Evolutionary conservation across 2,888 invertebrate genomes (phyloP), one percentile per base, ranked within the genome.

Genomic region (Antitype chi): DNA sequence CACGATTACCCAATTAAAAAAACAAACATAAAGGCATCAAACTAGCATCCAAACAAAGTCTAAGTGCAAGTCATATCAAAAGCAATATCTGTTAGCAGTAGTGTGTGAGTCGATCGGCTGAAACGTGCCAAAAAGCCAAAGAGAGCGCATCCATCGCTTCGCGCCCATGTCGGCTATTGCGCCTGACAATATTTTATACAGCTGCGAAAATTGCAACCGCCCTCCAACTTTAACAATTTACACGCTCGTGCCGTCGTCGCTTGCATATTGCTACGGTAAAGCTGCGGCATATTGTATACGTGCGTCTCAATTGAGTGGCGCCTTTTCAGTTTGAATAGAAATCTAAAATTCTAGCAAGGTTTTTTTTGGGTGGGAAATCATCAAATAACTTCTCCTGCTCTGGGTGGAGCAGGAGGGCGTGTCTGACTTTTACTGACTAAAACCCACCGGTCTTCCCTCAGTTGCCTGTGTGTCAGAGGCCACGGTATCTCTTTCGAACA

Each of bases 201-300:
- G 91, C 93, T 92, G 92, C 85, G 94, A 93, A 95, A 95, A 95
- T 96, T 95, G 95, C 94, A 93, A 94, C 94, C 93, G 88, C 92
- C 87, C 91, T 91, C 92, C 90, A 96, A 95, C 94, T 95, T 94
- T 93, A 93, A 93, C 95, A 95, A 95, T 95, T 95, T 94, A 93
- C 94, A 93, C 91, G 89, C 89, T 88, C 89, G 88, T 89, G 89
- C 89, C 85, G 89, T 88, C 89, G 89, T 87, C 90, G 90, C 89
- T 87, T 91, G 92, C 91, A 94, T 93, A 92, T 92, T 92, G 92
- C 90, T 80, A 67, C 81, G 70, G 72, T 88, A 87, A 83, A 75
- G 84, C 87, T 80, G 81, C 81, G 88, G 82, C 82, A 86, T 86
- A 88, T 85, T 80, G 81, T 60, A 28, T 64, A 70, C 70, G 71